Base-by-base conservation (phyloP, 2,797 vertebrate species). In the Siniperca obscura region DNA sequence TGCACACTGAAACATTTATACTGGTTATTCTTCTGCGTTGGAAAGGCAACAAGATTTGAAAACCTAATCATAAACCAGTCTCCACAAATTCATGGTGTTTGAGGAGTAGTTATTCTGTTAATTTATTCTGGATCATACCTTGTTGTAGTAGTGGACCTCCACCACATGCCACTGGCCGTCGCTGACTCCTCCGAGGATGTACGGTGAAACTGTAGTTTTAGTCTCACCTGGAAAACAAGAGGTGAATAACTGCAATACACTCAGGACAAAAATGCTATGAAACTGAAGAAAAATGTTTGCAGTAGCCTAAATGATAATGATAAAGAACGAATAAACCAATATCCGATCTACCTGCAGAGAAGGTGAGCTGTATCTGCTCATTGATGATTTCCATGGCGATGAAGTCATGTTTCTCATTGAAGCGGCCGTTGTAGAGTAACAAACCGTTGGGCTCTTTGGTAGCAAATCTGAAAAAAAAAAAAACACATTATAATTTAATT, bases 381-480 rank as follows among this genome's bases (percentile, higher is more conserved):
- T 94, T 93, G 80, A 98, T 95, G 70, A 99, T 97, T 91, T 99
- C 98, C 81, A 99, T 93, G 14, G 98, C 97, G 70, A 99, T 96
- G 4, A 99, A 99, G 93, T 99, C 98, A 7, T 99, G 98, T 55
- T 97, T 97, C 89, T 98, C 97, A 0, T 99, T 99, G 92, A 99
- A 99, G 86, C 98, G 97, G 4, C 98, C 98, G 0, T 99, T 99
- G 90, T 99, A 99, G 27, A 99, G 91, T 38, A 99, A 95, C 64
- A 99, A 94, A 30, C 97, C 98, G 0, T 97, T 92, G 0, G 91
- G 93, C 89, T 98, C 97, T 90, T 93, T 96, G 9, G 97, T 98
- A 80, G 97, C 97, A 89, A 99, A 99, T 86, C 98, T 99, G 91
- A 25, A 77, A 19, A 56, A 81, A 27, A 52, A 42, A 56, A 14